phyloP scores from a whole-genome alignment of 2,888 invertebrate genomes.

The Heliconius charithonia region DNA sequence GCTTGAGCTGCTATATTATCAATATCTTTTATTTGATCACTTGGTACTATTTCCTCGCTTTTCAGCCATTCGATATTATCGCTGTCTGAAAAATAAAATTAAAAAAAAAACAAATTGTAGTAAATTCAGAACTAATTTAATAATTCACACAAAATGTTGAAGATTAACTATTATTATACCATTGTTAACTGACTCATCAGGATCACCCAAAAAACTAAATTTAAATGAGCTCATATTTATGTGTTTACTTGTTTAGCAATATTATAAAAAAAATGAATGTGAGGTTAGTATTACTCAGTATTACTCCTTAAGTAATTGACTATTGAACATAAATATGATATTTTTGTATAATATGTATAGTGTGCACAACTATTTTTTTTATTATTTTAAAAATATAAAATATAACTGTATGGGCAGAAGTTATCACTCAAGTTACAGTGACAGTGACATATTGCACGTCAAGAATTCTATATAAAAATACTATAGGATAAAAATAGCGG shows the following conservation, averaged over 20 bases:
- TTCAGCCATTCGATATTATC: conserved; percentile 62
- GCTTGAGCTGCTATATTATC: conserved; percentile 65
- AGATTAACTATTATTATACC: conserved; percentile 16
- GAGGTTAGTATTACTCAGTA: background rate
- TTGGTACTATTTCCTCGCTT: conserved; percentile 65
- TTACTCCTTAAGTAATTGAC: background rate
- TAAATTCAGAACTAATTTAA: background rate
- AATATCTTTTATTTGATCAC: conserved; percentile 59
- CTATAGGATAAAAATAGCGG: background rate
- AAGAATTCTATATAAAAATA: no score
- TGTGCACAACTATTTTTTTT: no score
- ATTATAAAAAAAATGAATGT: background rate
- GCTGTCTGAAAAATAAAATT: conserved; percentile 36
- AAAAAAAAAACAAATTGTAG: conserved; percentile 39
- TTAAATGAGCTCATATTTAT: conserved; percentile 55
- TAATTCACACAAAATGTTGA: background rate
- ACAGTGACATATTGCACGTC: no score
- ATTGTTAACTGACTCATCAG: conserved; percentile 38
- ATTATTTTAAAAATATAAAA: no score
- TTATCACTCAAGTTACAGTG: no score
- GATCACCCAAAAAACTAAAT: conserved; percentile 65
- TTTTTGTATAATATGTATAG: background rate
- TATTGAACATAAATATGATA: background rate
- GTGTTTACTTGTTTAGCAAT: background rate
- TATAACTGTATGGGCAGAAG: no score